Evolutionary conservation across 2,113 vertebrate species (phyloP), one percentile per base, ranked within the genome.

Genomic region (Falco punctatus): DNA sequence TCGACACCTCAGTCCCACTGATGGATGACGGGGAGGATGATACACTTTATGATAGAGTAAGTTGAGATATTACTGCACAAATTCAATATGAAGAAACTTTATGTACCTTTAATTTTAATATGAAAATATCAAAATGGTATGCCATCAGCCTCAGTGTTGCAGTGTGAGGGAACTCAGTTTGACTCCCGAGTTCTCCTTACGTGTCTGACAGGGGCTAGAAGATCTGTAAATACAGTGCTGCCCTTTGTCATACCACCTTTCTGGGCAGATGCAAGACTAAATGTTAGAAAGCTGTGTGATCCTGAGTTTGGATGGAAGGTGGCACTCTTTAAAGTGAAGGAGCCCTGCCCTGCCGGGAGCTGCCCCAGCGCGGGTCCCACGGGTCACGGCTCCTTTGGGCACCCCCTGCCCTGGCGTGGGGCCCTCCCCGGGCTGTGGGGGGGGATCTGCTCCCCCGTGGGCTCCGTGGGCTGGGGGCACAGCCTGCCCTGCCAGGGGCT

Each of bases 11-110:
- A 7, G 99, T 99, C 32, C 99, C 99, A 3, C 98, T 99, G 28
- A 98, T 99, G 99, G 99, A 99, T 88, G 99, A 99, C 71, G 99
- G 99, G 62, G 99, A 99, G 66, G 99, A 99, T 83, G 97, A 98
- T 70, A 98, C 99, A 18, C 97, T 99, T 13, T 99, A 99, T 15
- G 99, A 99, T 4, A 98, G 98, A 97, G 99, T 99, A 97, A 87
- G 97, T 91, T 72, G 69, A 40, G 52, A 54, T 69, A 3, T 51
- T 24, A 28, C 22, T 44, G 32, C 4, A 4, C 8, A 74, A 74
- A 71, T 57, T 65, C 46, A 49, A 3, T 38, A 42, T 2, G 0
- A 80, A 38, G 14, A 32, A 69, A 10, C 17, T 35, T 44, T 42
- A 42, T 27, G 11, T 55, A 35, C 42, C 22, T 90, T 48, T 52